These are phyloP conservation scores for Microctenopoma steveboyesi DNA, from an alignment of 2,797 vertebrate species.

Conservation along the genomic window DNA sequence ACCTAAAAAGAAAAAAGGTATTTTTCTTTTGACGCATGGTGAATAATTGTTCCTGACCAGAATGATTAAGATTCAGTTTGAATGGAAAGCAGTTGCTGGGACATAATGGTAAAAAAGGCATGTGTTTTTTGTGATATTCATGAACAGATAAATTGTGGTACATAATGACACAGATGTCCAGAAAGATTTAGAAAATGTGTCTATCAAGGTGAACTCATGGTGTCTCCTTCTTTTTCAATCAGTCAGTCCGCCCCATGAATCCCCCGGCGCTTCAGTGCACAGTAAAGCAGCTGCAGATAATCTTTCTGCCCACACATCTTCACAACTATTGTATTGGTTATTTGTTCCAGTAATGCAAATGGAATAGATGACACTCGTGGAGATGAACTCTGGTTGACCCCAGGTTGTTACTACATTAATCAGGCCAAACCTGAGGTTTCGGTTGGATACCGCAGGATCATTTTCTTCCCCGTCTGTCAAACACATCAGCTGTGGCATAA, in stretches of 20 bases:
- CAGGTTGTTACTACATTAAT: slow-evolving; percentile 20
- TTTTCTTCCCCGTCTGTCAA: slow-evolving; percentile 48
- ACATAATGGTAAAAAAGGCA: too few species aligned
- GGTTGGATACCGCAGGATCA: slow-evolving; percentile 36
- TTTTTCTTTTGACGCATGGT: slow-evolving; percentile 30
- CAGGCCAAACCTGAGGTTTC: slow-evolving; percentile 6
- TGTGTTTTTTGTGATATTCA: not conserved
- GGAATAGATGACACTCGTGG: slow-evolving; percentile 7
- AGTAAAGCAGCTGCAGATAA: slow-evolving; percentile 12
- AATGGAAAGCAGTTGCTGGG: not conserved
- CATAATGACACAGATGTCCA: too few species aligned
- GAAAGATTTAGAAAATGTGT: not conserved
- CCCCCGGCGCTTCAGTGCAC: not conserved
- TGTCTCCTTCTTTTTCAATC: not conserved
- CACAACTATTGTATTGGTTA: slow-evolving; percentile 6
- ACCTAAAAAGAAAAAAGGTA: slow-evolving; percentile 18
- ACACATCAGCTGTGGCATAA: slow-evolving; percentile 41
- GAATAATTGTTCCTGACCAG: not conserved
- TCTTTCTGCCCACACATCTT: slow-evolving; percentile 12
- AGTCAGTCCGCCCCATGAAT: not conserved
- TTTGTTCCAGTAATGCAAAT: slow-evolving; percentile 14
- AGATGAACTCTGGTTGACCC: slow-evolving; percentile 50
- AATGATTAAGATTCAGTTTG: slow-evolving; percentile 1
- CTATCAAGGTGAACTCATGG: not conserved
- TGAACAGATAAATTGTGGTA: not conserved